phyloP scores from a whole-genome alignment of 2,888 invertebrate genomes.

The Stramonita haemastoma region DNA sequence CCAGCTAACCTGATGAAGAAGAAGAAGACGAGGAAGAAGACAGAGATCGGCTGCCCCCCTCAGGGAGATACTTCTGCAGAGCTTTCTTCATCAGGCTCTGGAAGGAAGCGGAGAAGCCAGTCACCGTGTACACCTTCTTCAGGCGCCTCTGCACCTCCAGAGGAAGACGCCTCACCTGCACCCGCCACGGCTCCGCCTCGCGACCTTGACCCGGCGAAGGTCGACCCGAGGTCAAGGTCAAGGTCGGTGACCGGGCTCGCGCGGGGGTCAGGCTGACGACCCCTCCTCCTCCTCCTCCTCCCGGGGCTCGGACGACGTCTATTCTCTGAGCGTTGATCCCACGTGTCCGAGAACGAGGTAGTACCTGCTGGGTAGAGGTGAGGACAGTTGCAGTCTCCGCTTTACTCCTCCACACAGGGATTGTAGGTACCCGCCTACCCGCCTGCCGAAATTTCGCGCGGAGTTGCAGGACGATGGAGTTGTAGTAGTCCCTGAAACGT shows the following conservation, averaged over 20 bases:
- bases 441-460: background rate
- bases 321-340: no score
- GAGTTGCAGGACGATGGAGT: background rate
- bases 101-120: slow-evolving; percentile 21
- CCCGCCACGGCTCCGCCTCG: slow-evolving; percentile 18
- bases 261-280: background rate
- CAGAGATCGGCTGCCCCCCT: background rate
- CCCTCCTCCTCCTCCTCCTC: no score
- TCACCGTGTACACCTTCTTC: slow-evolving; percentile 12
- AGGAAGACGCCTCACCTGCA: slow-evolving; percentile 16
- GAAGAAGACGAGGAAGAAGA: background rate
- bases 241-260: background rate
- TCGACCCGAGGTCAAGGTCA: background rate
- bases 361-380: background rate
- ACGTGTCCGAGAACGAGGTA: no score
- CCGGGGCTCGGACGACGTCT: background rate
- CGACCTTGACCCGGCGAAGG: background rate
- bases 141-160: slow-evolving; percentile 13
- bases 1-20: background rate
- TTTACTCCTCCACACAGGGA: background rate
- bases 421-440: background rate
- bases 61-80: background rate
- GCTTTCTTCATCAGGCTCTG: background rate
- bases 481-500: slow-evolving; percentile 18
- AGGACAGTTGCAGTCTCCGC: background rate